Conservation (phyloP, 2,888 invertebrate genomes). For the Stegophylla sp. region DNA sequence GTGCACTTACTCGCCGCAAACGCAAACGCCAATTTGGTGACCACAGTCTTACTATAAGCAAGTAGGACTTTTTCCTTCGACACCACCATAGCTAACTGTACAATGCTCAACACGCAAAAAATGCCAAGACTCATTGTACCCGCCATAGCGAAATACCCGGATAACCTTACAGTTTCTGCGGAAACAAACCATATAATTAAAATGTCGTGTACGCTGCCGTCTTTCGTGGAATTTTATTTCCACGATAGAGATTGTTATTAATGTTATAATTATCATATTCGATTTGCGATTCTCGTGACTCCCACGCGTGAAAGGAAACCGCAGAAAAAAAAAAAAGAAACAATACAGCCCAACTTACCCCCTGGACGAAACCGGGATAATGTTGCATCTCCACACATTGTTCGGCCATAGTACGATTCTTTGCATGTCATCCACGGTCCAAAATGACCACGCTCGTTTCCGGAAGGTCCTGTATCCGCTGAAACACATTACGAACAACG, state of each 20-base stretch:
- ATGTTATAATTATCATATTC: too few relatives aligned
- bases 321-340: neutral
- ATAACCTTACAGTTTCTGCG: constrained; percentile 81
- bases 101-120: constrained; percentile 79
- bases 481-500: neutral
- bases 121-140: constrained; percentile 78
- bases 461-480: constrained; percentile 62
- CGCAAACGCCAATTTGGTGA: constrained; percentile 79
- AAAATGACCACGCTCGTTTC: constrained; percentile 82
- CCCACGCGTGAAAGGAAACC: neutral
- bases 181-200: constrained; percentile 62
- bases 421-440: constrained; percentile 89
- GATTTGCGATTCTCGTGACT: neutral
- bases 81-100: constrained; percentile 86
- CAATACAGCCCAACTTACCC: constrained; percentile 70
- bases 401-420: constrained; percentile 78
- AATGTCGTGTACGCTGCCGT: too few relatives aligned
- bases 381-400: constrained; percentile 79
- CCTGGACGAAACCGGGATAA: constrained; percentile 80
- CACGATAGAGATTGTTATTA: too few relatives aligned
- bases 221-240: too few relatives aligned
- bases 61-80: constrained; percentile 81
- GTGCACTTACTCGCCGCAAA: constrained; percentile 81
- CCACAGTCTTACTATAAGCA: constrained; percentile 78
- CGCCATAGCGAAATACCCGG: constrained; percentile 79